Conservation (phyloP, 2,888 invertebrate genomes). For the Hydropsyche betteni region DNA sequence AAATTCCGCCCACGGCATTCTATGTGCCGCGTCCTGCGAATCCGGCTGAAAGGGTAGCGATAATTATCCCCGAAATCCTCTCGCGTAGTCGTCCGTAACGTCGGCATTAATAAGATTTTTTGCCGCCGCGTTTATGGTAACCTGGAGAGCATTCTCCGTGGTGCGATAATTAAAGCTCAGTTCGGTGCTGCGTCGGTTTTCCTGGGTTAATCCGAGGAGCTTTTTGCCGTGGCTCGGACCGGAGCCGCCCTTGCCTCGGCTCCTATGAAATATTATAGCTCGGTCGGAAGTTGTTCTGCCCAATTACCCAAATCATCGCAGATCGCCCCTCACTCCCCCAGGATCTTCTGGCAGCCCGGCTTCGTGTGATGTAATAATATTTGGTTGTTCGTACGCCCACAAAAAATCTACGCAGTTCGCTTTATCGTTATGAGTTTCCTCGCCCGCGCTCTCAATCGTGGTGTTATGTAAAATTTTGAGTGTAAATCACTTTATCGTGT, state of each 20-base stretch:
- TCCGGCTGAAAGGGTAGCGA: too few species aligned
- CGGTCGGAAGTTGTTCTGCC: slow-evolving; percentile 41
- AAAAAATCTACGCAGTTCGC: too few species aligned
- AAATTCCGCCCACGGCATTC: too few species aligned
- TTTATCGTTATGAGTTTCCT: too few species aligned
- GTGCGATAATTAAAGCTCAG: slow-evolving; percentile 27
- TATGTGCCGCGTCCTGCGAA: too few species aligned
- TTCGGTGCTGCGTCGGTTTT: background rate
- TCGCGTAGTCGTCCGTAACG: slow-evolving; percentile 1
- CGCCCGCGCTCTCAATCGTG: background rate
- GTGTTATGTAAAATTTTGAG: background rate
- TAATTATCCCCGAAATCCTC: too few species aligned
- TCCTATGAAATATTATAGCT: slow-evolving; percentile 39
- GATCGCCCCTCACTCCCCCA: slow-evolving; percentile 25
- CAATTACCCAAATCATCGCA: slow-evolving; percentile 45
- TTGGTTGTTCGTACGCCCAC: background rate
- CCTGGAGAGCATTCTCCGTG: slow-evolving; percentile 3
- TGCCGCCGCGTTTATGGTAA: slow-evolving; percentile 4
- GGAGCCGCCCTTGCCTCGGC: background rate
- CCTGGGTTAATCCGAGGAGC: slow-evolving; percentile 17
- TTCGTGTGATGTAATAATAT: background rate
- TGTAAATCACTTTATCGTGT: too few species aligned
- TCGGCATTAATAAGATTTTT: slow-evolving; percentile 16
- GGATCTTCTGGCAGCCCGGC: background rate
- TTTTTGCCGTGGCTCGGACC: slow-evolving; percentile 15